These are phyloP conservation scores for Etheostoma perlongum DNA, from an alignment of 2,797 vertebrate species.

Conservation along the genomic window DNA sequence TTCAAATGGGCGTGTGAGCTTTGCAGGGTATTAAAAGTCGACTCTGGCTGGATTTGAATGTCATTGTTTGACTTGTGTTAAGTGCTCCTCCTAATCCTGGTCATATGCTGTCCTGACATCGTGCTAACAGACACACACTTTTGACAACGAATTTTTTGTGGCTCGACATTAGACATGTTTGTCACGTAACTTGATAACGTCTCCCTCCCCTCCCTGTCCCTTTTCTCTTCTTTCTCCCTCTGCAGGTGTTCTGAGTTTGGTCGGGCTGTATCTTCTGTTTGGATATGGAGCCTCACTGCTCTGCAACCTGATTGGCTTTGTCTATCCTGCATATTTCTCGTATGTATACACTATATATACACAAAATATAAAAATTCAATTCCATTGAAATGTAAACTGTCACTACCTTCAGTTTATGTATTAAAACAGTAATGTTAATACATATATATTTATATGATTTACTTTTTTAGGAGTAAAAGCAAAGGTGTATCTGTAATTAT, in stretches of 20 bases:
- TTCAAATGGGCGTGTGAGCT: constrained; percentile 11
- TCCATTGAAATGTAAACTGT: no score
- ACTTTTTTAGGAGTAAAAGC: no score
- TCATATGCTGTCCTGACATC: constrained; percentile 53
- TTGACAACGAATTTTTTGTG: background rate
- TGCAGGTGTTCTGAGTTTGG: constrained; percentile 82
- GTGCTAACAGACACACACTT: constrained; percentile 31
- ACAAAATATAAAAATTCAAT: no score
- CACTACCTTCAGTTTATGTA: no score
- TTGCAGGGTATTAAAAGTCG: background rate
- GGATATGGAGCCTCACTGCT: constrained; percentile 94
- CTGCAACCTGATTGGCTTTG: constrained; percentile 95
- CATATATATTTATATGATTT: no score
- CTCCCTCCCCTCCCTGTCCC: background rate
- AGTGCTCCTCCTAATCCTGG: constrained; percentile 57
- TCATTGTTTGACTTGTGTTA: constrained; percentile 54
- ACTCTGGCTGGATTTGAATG: constrained; percentile 11
- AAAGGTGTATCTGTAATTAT: background rate
- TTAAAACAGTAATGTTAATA: no score
- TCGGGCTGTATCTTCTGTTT: constrained; percentile 91
- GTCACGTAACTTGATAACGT: constrained; percentile 35
- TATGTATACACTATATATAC: constrained; percentile 80
- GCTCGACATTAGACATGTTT: constrained; percentile 37
- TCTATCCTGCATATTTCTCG: constrained; percentile 94
- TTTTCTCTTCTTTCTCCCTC: constrained; percentile 22